Evolutionary conservation across 1,140 invertebrate species (phyloP).

Genomic region (Pristionchus pacificus): DNA sequence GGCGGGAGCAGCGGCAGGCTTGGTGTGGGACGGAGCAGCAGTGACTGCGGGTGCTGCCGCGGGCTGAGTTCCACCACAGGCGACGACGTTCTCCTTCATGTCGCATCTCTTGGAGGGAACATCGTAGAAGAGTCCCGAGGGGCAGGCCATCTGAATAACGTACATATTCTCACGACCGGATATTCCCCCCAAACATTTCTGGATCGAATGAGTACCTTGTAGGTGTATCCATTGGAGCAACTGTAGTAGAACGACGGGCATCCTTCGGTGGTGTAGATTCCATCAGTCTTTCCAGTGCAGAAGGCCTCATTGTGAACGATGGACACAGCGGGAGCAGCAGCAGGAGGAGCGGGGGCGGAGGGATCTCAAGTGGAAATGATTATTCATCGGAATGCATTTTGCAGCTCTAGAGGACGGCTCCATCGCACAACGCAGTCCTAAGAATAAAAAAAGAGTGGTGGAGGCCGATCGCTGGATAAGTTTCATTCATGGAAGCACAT

Average conservation of each 20-base stretch:
- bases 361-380: background rate
- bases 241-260: background rate
- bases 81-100: background rate
- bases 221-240: background rate
- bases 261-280: slow-evolving; percentile 5
- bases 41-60: background rate
- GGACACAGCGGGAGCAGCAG: background rate
- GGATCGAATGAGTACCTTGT: background rate
- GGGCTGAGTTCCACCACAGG: slow-evolving; percentile 4
- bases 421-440: too few species aligned
- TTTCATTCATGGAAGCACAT: too few species aligned
- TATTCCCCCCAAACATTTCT: too few species aligned
- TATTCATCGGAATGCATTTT: too few species aligned
- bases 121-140: background rate
- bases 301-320: background rate
- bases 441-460: too few species aligned
- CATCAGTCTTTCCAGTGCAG: background rate
- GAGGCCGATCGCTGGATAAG: too few species aligned
- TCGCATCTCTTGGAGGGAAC: background rate
- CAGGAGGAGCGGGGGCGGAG: background rate
- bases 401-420: too few species aligned
- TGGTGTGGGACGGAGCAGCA: background rate
- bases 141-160: background rate
- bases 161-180: too few species aligned
- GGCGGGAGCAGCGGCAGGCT: background rate